Evolutionary conservation across 2,113 vertebrate species (phyloP), one percentile per base, ranked within the genome.

Genomic region (Columba livia): DNA sequence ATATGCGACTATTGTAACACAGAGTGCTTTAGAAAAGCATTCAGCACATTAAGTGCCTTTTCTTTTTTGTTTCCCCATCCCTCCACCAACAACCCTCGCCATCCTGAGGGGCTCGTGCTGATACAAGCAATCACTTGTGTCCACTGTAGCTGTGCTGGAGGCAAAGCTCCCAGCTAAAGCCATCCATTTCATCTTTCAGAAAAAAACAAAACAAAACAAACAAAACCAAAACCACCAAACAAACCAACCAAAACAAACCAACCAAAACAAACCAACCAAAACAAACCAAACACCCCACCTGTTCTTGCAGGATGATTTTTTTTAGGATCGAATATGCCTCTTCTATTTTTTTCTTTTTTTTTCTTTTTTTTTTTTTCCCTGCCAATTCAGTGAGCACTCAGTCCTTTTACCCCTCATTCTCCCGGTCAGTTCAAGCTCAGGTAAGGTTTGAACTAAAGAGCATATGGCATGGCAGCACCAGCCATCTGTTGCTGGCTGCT

Each of bases 381-480:
- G 10, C 12, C 21, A 86, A 29, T 19, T 12, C 17, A 25, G 25
- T 48, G n/a, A 44, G 50, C 10, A n/a, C 6, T 67, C 23, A 31
- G 14, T 29, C 28, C 36, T 57, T 79, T 44, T 29, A 51, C 10
- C 32, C 24, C 28, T 24, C 6, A 4, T n/a, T 47, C n/a, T 60
- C 29, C 56, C 26, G 11, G 12, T 44, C n/a, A 42, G 26, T 32
- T 75, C 12, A 57, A 60, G 26, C 25, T 88, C 23, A 70, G 24
- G 23, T 8, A 48, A 44, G 24, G 32, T 11, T n/a, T 24, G 19
- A 36, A 29, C 26, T 50, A 72, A 82, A 51, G n/a, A 38, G 25
- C 17, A n/a, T 5, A 9, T 0, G 0, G 8, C 15, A 10, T 25
- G 40, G 26, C 47, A 82, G 28, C 54, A 54, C 20, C 2, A 0